Base-by-base conservation (phyloP, 2,113 vertebrate genomes). In the Pollimyrus isidori region DNA sequence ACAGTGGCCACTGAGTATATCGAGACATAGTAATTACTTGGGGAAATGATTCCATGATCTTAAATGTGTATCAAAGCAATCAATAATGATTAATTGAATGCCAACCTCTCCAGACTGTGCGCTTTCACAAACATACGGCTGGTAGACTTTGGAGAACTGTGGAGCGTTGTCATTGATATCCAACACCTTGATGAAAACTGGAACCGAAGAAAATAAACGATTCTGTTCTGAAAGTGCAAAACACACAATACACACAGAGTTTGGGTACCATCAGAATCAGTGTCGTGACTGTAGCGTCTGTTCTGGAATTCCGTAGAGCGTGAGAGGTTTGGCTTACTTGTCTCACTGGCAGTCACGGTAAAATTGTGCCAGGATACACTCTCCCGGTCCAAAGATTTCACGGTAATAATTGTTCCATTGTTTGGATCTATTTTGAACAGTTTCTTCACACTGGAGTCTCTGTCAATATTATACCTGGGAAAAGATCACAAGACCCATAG, bases 121-220 rank as follows among this genome's bases (percentile, higher is more conserved):
- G 89, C 97, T 97, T 95, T 99, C 98, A 93, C 98, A 99, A 90
- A 99, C 97, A 88, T 96, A 98, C n/a, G 96, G 97, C 93, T 97
- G 95, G 92, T 98, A 98, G 88, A 95, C 91, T 91, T 95, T 93
- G 10, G 96, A 92, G 1, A 99, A 96, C 93, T 95, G 95, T 30
- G 98, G 98, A 87, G 96, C 94, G 65, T 99, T 95, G 90, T 99
- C 98, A 91, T 99, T 99, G 90, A 98, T 92, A 93, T 99, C 95
- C 1, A 98, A 95, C 92, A 99, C 96, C 91, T 96, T 95, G 53
- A 99, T 94, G 93, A 96, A 96, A 30, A 98, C 96, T 88, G 93
- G 93, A 49, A 94, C 95, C 17, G 96, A 93, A 89, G 97, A 96
- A 90, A 93, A 95, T 91, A 97, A 96, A 94, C 95, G 93, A 84